Evolutionary conservation across 2,797 vertebrate species (phyloP).

Genomic region (Pipistrellus pygmaeus): DNA sequence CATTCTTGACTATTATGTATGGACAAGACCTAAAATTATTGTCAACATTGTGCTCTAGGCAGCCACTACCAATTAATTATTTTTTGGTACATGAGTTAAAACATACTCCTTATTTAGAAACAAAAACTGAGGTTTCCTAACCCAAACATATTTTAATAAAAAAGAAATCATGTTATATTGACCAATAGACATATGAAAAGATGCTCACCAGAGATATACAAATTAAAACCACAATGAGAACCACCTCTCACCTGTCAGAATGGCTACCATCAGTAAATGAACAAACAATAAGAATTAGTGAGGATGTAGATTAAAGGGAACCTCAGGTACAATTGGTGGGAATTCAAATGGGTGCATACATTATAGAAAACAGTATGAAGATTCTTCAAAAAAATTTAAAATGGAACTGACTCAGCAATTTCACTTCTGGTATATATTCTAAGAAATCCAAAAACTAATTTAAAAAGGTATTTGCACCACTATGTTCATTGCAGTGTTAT

Average conservation of each 20-base stretch:
- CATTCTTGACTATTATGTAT: background rate
- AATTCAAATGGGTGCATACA: background rate
- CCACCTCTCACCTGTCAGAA: background rate
- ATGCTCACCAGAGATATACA: background rate
- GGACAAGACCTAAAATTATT: background rate
- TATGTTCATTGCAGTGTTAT: background rate
- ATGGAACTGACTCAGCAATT: background rate
- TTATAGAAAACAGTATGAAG: background rate
- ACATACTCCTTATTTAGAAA: slow-evolving; percentile 11
- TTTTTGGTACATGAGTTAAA: slow-evolving; percentile 39
- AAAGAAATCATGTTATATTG: background rate
- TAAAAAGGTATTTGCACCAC: background rate
- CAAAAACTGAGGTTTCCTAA: background rate
- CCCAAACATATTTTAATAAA: background rate
- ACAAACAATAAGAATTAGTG: background rate
- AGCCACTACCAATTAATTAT: background rate
- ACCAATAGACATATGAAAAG: background rate
- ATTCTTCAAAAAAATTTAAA: background rate
- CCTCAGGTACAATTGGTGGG: background rate
- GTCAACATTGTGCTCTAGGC: background rate
- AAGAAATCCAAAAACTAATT: background rate
- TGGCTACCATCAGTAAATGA: background rate
- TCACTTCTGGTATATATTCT: background rate
- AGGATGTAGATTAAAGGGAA: background rate
- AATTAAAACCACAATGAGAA: background rate